Conservation (phyloP, 37 sponge, comb jelly and placozoan species). For the Petrosia ficiformis region DNA sequence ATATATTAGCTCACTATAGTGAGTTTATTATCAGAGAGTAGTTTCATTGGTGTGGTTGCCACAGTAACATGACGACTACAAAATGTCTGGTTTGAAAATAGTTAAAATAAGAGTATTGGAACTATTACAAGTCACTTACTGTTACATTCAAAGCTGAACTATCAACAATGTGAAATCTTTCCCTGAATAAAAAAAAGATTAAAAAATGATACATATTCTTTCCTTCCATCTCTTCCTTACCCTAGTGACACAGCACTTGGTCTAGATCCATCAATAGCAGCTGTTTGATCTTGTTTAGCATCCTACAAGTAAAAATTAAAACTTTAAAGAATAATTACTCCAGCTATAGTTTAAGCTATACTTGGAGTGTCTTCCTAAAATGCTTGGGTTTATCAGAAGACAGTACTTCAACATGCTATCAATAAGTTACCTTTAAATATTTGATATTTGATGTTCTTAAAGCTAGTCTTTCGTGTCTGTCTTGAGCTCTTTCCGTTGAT, state of each 20-base stretch:
- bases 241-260: constrained; percentile 38
- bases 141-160: constrained; percentile 48
- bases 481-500: background rate
- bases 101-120: background rate
- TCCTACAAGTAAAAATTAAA: constrained; percentile 17
- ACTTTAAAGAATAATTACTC: background rate
- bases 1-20: background rate
- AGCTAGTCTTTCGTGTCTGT: background rate
- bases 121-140: constrained; percentile 32
- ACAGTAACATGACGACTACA: constrained; percentile 77
- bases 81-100: constrained; percentile 44
- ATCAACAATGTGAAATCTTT: constrained; percentile 43
- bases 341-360: background rate
- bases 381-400: too few relatives aligned
- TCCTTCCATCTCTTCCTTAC: constrained; percentile 15
- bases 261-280: constrained; percentile 58
- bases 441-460: constrained; percentile 68
- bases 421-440: constrained; percentile 33
- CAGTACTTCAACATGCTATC: background rate
- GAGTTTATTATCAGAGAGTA: constrained; percentile 16
- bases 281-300: constrained; percentile 38
- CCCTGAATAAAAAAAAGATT: constrained; percentile 16
- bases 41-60: constrained; percentile 64
- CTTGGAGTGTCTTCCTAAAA: background rate
- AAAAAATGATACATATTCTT: background rate